Percentiles rank a stretch among this genome's conserved stretches.
These are phyloP conservation scores for Macrobrachium nipponense DNA, from an alignment of 1,140 invertebrate species.

Conservation along the genomic window DNA sequence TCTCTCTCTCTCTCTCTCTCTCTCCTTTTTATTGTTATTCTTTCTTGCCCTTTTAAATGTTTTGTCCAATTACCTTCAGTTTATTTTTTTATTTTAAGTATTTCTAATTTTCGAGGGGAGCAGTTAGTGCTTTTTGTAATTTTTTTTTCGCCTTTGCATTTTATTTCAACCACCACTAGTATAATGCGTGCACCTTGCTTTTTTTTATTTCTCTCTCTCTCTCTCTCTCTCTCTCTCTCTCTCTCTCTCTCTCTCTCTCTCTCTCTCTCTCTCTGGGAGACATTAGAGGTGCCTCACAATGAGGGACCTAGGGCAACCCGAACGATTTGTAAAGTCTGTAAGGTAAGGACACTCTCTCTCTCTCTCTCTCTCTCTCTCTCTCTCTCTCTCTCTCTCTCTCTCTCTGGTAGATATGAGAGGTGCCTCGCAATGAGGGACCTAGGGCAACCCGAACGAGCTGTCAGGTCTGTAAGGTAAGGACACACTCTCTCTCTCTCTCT, in stretches of 20 bases:
- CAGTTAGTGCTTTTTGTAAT: background rate
- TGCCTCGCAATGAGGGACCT: too few relatives aligned
- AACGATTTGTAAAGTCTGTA: too few relatives aligned
- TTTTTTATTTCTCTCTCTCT: background rate
- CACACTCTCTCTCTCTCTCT: slow-evolving; percentile 1
- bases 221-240: slow-evolving; percentile 5
- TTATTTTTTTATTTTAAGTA: background rate
- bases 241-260: slow-evolving; percentile 5
- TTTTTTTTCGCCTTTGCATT: background rate
- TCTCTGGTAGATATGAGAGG: too few relatives aligned
- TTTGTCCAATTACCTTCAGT: background rate
- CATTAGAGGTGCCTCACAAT: too few relatives aligned
- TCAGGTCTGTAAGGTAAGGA: too few relatives aligned
- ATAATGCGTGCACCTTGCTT: background rate
- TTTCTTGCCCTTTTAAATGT: background rate
- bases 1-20: too few relatives aligned
- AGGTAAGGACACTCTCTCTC: too few relatives aligned
- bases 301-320: too few relatives aligned
- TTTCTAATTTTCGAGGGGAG: background rate
- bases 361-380: too few relatives aligned
- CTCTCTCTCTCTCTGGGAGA: slow-evolving; percentile 3
- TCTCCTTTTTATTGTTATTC: background rate
- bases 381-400: too few relatives aligned
- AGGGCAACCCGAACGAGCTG: too few relatives aligned
- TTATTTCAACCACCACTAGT: background rate